Evolutionary conservation across 1,140 invertebrate genomes (phyloP).

Genomic region (Rhysida immarginata): DNA sequence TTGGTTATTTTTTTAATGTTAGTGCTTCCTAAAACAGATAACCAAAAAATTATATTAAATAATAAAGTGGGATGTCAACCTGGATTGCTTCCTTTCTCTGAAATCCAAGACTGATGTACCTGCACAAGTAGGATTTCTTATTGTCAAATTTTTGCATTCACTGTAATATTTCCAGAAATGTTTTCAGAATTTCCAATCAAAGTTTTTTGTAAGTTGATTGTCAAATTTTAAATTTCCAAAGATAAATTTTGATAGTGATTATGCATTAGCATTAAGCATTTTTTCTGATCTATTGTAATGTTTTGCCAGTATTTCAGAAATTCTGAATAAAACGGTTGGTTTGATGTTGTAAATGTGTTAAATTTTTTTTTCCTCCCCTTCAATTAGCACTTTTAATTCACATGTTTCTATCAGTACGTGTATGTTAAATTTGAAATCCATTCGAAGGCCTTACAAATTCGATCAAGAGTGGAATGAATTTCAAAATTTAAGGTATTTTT

Average conservation of each 20-base stretch:
- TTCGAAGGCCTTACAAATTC: too few relatives aligned
- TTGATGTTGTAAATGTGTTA: too few relatives aligned
- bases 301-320: conserved; percentile 2
- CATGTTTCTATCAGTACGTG: too few relatives aligned
- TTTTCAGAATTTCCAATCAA: conserved; percentile 4
- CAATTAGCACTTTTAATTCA: too few relatives aligned
- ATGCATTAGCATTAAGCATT: conserved; percentile 4
- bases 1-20: neutral
- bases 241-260: conserved; percentile 5
- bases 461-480: too few relatives aligned
- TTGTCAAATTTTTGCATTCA: neutral
- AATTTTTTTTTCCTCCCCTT: too few relatives aligned
- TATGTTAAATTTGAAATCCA: too few relatives aligned
- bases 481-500: too few relatives aligned
- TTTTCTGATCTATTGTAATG: conserved; percentile 4
- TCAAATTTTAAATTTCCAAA: neutral
- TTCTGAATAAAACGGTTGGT: conserved; percentile 3
- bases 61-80: neutral
- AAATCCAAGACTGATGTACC: conserved; percentile 1
- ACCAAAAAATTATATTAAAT: too few relatives aligned
- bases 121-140: neutral
- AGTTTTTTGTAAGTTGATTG: conserved; percentile 5
- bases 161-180: neutral
- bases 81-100: neutral
- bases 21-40: neutral